Evolutionary conservation across 2,888 invertebrate genomes (phyloP), one percentile per base, ranked within the genome.

Genomic region (Diloba caeruleocephala): DNA sequence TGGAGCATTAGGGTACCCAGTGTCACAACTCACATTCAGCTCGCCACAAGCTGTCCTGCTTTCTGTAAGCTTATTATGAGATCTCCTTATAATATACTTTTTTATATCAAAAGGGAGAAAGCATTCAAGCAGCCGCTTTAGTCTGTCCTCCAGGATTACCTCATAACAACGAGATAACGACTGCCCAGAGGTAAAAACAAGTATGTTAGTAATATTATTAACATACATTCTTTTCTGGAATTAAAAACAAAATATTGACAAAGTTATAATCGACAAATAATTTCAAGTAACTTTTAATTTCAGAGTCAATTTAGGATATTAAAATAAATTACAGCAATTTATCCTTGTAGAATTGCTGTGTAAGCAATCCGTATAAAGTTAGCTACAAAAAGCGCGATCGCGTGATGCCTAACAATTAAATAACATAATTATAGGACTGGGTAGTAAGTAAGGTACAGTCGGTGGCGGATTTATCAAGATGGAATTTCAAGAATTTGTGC

Each of bases 381-480:
- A 8, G 52, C 17, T 52, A 56, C 54, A 69, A 74, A 71, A 70
- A 59, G 61, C 59, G 29, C 15, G 53, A 66, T 75, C 63, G 75
- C 75, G 74, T 75, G 75, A 46, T 51, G n/a, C 34, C 34, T 28
- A 9, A 41, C 54, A 57, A 69, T 75, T 66, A 72, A 64, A 74
- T 63, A 63, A n/a, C n/a, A n/a, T n/a, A n/a, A n/a, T n/a, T 56
- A 36, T 48, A 28, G 55, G 41, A 61, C 56, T 62, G 34, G 26
- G 39, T 39, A 44, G 31, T 54, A 48, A 48, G 39, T 55, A 57
- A 41, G 45, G 39, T 37, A 46, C 33, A 36, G 34, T 28, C 5
- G 2, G 10, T 31, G 36, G 26, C n/a, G 39, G 32, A 49, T 46
- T 64, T 64, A 70, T 68, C 37, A 57, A 49, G 56, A 67, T 51